phyloP scores from a whole-genome alignment of 1,140 invertebrate species.

The Drosophila pachea region DNA sequence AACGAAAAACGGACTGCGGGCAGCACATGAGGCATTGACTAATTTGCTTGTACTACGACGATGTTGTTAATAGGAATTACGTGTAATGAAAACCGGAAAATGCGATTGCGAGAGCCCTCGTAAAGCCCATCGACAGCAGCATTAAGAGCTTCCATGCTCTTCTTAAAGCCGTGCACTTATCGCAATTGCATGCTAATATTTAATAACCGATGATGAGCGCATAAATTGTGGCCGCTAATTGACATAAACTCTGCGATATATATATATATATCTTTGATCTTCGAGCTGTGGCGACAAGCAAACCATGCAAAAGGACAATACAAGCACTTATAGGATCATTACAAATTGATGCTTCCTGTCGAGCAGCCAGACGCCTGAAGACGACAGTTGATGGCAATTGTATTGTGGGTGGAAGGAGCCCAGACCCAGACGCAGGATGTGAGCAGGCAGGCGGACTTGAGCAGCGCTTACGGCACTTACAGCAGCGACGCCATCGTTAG shows the following conservation, averaged over 20 bases:
- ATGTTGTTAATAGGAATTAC: conserved; percentile 8
- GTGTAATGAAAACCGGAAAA: conserved; percentile 2
- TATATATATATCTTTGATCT: conserved; percentile 60
- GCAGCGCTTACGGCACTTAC: conserved; percentile 51
- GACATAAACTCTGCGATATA: conserved; percentile 60
- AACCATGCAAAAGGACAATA: conserved; percentile 62
- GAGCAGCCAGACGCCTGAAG: conserved; percentile 35
- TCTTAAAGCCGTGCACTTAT: neutral
- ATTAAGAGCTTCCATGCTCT: neutral
- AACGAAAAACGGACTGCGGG: conserved; percentile 24
- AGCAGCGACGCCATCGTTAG: conserved; percentile 37
- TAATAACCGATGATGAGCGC: conserved; percentile 8
- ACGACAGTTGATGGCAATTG: conserved; percentile 44
- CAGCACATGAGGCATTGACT: neutral
- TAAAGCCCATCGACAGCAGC: too few relatives aligned
- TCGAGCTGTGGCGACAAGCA: conserved; percentile 51
- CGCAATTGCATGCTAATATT: conserved; percentile 1
- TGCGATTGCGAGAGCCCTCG: neutral
- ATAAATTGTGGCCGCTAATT: conserved; percentile 60
- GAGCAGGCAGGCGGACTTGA: conserved; percentile 29
- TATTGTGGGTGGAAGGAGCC: conserved; percentile 20
- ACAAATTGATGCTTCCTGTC: conserved; percentile 71
- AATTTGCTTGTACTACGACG: conserved; percentile 2
- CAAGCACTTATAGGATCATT: conserved; percentile 75
- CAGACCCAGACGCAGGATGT: conserved; percentile 6